Evolutionary conservation across 2,888 invertebrate species (phyloP), one percentile per base, ranked within the genome.

Genomic region (Drosophila robusta): DNA sequence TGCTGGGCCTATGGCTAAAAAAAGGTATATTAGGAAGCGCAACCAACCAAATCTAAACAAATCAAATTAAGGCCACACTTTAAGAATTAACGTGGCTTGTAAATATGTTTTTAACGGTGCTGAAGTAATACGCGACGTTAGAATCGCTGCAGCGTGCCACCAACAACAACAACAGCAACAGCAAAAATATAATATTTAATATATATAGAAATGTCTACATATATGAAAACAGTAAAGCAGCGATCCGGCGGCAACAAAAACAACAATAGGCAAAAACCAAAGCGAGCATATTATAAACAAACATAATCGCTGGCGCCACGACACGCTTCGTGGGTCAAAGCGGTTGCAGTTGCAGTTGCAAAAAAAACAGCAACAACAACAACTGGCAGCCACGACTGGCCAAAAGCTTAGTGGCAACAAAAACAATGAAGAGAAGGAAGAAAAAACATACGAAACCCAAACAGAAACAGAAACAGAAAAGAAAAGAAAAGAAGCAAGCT

Each of bases 261-360:
- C 51, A 70, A 61, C 22, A 61, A 56, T 44, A 65, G 69, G 62
- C 52, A 74, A 83, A 68, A 75, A 69, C 62, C 62, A 82, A 76
- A 76, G 80, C 83, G 64, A 55, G 81, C 87, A 78, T 77, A 68
- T 69, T 84, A 89, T 83, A 88, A 89, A 75, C 84, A 86, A 82
- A 82, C 85, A 82, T 80, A 89, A 89, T 89, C 89, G 87, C 75
- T 89, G 89, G 89, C 89, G 87, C 85, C 82, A 85, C 80, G 82
- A 80, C 78, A 83, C 84, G 89, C 87, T 83, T 81, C 86, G 88
- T 73, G 77, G 86, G 88, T 89, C 86, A 89, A 87, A 82, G 89
- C 89, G 75, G 82, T 75, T 84, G 89, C 87, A 81, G 83, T 86
- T 82, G 86, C 86, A 86, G 64, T 79, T 79, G 78, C 72, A 56